These are phyloP conservation scores for Tupaia chinensis DNA, from an alignment of 2,113 vertebrate species.

Conservation along the genomic window DNA sequence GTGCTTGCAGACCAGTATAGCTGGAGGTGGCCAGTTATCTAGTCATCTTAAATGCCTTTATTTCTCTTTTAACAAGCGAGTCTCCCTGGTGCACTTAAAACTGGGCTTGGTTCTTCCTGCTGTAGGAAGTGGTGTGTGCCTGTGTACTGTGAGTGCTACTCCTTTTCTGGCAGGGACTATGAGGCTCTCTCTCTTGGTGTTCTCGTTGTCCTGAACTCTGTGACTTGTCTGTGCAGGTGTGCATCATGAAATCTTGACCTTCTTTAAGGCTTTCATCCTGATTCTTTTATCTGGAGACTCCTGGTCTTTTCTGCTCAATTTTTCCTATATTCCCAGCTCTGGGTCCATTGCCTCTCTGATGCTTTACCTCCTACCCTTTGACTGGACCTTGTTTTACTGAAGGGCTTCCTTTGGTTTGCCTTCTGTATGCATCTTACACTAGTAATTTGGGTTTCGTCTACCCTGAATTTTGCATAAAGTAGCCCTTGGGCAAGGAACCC, in stretches of 20 bases:
- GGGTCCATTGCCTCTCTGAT: no score
- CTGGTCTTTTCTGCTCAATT: background rate
- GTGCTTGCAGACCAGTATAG: background rate
- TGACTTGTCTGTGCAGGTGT: background rate
- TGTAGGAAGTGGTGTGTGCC: background rate
- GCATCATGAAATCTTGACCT: accelerated
- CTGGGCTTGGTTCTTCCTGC: background rate
- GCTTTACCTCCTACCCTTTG: background rate
- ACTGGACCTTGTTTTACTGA: background rate
- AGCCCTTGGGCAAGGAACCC: background rate
- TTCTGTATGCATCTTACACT: background rate
- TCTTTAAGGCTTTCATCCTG: background rate
- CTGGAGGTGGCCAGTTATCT: background rate
- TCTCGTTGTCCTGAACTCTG: background rate
- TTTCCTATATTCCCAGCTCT: background rate
- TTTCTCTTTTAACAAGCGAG: background rate
- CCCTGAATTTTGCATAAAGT: background rate
- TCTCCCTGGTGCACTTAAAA: background rate
- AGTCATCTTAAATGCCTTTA: background rate
- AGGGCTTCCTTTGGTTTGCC: background rate
- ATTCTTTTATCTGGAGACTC: background rate
- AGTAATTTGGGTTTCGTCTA: background rate
- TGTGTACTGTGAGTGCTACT: background rate
- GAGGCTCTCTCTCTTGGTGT: no score
- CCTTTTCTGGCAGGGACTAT: background rate